Evolutionary conservation across 1,140 invertebrate species (phyloP).

Genomic region (Drosophila melanica): DNA sequence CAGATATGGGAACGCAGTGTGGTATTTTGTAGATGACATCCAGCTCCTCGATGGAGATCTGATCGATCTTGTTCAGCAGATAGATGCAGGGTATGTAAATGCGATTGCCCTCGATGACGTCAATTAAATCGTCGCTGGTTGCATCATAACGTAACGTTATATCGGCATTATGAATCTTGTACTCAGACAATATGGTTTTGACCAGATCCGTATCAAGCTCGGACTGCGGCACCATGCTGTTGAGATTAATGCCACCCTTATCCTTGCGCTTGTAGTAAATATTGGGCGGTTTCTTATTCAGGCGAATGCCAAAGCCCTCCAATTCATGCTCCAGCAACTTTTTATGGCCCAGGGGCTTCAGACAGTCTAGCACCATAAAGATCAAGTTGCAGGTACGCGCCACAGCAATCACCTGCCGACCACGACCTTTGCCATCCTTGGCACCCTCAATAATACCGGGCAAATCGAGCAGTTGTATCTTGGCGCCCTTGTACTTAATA

Average conservation of each 20-base stretch:
- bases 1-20: conserved; percentile 99
- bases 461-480: conserved; percentile 98
- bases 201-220: conserved; percentile 98
- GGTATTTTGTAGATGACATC: conserved; percentile 99
- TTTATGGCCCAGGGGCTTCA: conserved; percentile 99
- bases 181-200: conserved; percentile 98
- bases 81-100: conserved; percentile 99
- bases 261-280: conserved; percentile 98
- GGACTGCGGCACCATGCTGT: conserved; percentile 94
- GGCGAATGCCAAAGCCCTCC: conserved; percentile 98
- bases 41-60: conserved; percentile 97
- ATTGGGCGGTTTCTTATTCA: conserved; percentile 99
- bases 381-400: conserved; percentile 99
- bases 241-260: conserved; percentile 96
- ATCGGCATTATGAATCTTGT: conserved; percentile 99
- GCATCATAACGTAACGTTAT: conserved; percentile 97
- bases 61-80: conserved; percentile 99
- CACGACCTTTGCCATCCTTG: conserved; percentile 93
- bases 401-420: conserved; percentile 99
- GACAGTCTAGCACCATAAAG: conserved; percentile 98
- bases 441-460: conserved; percentile 99
- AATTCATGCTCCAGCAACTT: conserved; percentile 98
- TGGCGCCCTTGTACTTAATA: conserved; percentile 99
- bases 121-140: conserved; percentile 98
- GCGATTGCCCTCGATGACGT: conserved; percentile 99